Conservation (phyloP, 1,140 invertebrate species). For the Trachymyrmex septentrionalis region DNA sequence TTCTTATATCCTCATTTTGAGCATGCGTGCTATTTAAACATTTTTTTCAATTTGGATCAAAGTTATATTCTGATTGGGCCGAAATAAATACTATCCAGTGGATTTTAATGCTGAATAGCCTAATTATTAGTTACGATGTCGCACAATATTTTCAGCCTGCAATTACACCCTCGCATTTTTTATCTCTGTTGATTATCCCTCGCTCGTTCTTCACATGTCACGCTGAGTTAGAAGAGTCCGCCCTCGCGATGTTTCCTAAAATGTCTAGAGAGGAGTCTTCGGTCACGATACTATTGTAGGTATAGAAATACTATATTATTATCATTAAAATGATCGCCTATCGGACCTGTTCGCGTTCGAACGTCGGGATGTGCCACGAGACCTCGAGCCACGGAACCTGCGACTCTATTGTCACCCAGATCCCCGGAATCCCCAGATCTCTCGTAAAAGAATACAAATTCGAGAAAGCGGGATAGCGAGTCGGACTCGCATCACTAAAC, state of each 20-base stretch:
- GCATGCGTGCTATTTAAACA: no score
- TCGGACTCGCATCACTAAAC: conserved; percentile 57
- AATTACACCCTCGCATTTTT: not conserved
- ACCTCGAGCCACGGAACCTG: not conserved
- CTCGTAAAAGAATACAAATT: conserved; percentile 75
- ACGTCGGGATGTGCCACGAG: conserved; percentile 3
- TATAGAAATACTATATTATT: conserved; percentile 58
- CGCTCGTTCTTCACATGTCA: not conserved
- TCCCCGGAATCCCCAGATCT: conserved; percentile 1
- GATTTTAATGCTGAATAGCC: not conserved
- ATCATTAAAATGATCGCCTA: conserved; percentile 65
- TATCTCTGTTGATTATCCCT: not conserved
- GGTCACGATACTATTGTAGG: not conserved
- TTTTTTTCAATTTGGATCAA: no score
- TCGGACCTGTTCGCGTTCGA: conserved; percentile 47
- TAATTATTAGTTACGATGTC: not conserved
- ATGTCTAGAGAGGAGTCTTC: conserved; percentile 7
- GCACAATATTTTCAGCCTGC: not conserved
- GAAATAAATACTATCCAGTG: no score
- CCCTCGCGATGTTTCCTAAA: conserved; percentile 38
- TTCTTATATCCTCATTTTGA: no score
- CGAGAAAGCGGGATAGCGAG: conserved; percentile 66
- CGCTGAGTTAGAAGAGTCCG: not conserved
- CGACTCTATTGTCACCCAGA: conserved; percentile 47
- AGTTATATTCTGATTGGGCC: no score